phyloP scores from a whole-genome alignment of 2,888 invertebrate genomes.

The Barypeithes pellucidus region DNA sequence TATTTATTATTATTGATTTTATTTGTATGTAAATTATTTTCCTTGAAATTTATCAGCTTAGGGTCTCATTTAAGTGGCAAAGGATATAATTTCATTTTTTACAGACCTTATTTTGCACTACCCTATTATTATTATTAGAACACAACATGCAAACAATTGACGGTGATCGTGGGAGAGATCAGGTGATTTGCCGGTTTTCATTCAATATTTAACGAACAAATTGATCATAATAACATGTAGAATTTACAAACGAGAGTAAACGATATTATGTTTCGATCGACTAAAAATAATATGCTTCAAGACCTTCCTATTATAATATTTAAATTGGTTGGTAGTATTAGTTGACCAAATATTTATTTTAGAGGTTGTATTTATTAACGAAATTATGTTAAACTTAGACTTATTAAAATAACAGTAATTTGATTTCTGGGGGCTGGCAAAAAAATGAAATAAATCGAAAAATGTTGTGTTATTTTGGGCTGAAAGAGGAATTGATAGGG shows the following conservation, averaged over 20 bases:
- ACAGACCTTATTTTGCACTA: constrained; percentile 12
- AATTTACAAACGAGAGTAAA: constrained; percentile 9
- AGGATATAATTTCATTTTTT: constrained; percentile 9
- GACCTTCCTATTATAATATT: constrained; percentile 23
- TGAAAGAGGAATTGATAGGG: too few species aligned
- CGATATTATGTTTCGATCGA: constrained; percentile 23
- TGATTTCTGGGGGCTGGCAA: too few species aligned
- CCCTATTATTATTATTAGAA: constrained; percentile 19
- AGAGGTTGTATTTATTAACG: background rate
- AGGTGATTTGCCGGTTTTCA: constrained; percentile 21
- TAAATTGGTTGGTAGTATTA: background rate
- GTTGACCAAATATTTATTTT: background rate
- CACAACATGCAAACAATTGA: constrained; percentile 26
- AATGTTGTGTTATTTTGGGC: too few species aligned
- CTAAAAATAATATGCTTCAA: constrained; percentile 28
- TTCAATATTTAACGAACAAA: constrained; percentile 28
- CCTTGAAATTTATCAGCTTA: constrained; percentile 1
- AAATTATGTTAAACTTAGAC: background rate
- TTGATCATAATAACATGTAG: constrained; percentile 21
- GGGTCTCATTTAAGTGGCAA: constrained; percentile 11
- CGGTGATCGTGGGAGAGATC: constrained; percentile 24
- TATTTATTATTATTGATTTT: constrained; percentile 1
- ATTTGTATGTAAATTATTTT: constrained; percentile 23
- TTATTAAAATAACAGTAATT: too few species aligned
- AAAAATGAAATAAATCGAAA: too few species aligned